A percentile compares a stretch with the other conserved stretches of the same genome.
Evolutionary conservation across 2,113 vertebrate genomes (phyloP).

Genomic region (Mionectes macconnelli): DNA sequence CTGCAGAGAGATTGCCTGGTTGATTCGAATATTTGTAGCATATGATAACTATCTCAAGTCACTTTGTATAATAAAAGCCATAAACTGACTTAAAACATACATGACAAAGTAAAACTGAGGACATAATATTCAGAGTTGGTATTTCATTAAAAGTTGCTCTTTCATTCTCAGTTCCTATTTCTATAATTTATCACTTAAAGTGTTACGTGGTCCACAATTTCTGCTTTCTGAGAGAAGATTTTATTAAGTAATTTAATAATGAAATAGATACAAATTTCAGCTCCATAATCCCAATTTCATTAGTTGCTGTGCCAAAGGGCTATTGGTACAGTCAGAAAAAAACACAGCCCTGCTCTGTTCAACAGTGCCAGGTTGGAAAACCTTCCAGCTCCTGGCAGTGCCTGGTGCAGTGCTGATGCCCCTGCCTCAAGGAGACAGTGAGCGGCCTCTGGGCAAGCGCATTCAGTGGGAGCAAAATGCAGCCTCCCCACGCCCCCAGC

Average conservation of each 20-base stretch:
- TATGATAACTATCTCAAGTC: not conserved
- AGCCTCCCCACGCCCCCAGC: rapidly evolving
- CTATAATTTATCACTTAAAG: not conserved
- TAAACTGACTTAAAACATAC: not conserved
- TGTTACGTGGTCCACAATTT: not conserved
- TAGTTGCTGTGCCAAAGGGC: constrained; percentile 1
- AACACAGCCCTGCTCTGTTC: not conserved
- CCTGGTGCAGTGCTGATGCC: not conserved
- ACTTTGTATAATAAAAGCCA: not conserved
- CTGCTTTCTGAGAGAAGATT: not conserved
- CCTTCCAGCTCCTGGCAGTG: not conserved
- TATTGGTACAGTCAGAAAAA: not conserved
- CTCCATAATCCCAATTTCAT: constrained; percentile 35
- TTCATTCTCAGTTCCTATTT: not conserved
- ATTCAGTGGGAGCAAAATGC: not conserved
- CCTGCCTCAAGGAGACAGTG: not conserved
- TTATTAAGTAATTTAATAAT: not conserved
- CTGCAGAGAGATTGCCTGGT: not conserved
- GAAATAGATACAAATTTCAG: constrained; percentile 27
- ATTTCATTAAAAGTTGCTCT: not conserved
- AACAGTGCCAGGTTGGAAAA: not conserved
- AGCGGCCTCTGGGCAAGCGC: not conserved
- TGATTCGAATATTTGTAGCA: not conserved
- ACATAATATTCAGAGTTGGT: not conserved
- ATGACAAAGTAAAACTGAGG: not conserved